Percentiles rank a stretch among this genome's conserved stretches.
Evolutionary conservation across 92 coral and sea anemone genomes (phyloP).

Genomic region (Actinernus sp.): DNA sequence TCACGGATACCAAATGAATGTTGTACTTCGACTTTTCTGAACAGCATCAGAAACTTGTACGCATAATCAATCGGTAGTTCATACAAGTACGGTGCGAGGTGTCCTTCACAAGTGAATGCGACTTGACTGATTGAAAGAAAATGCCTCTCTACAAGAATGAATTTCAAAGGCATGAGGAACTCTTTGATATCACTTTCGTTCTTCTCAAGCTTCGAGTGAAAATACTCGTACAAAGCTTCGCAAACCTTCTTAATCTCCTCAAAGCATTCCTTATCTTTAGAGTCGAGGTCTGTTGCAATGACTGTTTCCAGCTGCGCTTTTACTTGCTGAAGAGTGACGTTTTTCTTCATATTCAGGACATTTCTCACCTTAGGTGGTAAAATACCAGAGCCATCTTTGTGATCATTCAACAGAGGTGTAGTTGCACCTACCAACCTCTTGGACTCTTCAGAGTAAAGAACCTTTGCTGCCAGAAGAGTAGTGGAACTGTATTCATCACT

Average conservation of each 20-base stretch:
- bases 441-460: conserved; percentile 19
- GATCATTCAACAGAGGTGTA: conserved; percentile 41
- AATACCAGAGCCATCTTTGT: conserved; percentile 33
- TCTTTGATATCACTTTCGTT: conserved; percentile 7
- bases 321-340: conserved; percentile 14
- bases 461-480: conserved; percentile 36
- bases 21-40: conserved; percentile 36
- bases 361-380: conserved; percentile 7
- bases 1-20: conserved; percentile 37
- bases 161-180: conserved; percentile 16
- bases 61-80: conserved; percentile 25
- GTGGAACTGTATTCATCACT: conserved; percentile 27
- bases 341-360: conserved; percentile 31
- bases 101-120: conserved; percentile 25
- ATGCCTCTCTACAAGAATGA: conserved; percentile 19
- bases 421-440: conserved; percentile 57
- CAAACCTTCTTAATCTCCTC: conserved; percentile 33
- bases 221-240: conserved; percentile 35
- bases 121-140: conserved; percentile 36
- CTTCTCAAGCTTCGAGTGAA: conserved; percentile 7
- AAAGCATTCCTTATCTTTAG: conserved; percentile 1
- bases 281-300: neutral
- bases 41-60: conserved; percentile 1
- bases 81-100: conserved; percentile 61
- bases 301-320: conserved; percentile 42